Conservation (phyloP, 2,888 invertebrate species). For the Selenia dentaria region DNA sequence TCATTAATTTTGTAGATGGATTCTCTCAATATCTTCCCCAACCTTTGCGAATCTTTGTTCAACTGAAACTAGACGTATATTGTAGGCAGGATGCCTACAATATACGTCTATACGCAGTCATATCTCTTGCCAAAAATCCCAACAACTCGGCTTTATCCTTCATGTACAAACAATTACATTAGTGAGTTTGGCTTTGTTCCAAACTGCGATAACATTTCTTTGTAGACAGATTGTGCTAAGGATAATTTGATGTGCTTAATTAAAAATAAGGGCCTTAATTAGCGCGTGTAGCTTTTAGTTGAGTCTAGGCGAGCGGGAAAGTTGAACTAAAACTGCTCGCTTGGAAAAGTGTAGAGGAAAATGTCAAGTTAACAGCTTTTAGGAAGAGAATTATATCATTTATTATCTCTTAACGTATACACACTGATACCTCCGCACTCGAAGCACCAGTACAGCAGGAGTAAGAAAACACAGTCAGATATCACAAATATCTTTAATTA, state of each 20-base stretch:
- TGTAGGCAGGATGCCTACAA: background rate
- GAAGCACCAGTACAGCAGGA: too few species aligned
- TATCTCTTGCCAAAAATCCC: conserved; percentile 19
- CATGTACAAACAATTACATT: conserved; percentile 26
- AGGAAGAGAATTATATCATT: too few species aligned
- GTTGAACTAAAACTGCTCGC: conserved; percentile 3
- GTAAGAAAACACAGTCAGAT: too few species aligned
- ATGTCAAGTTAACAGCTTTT: too few species aligned
- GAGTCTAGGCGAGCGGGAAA: conserved; percentile 1
- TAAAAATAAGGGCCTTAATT: conserved; percentile 15
- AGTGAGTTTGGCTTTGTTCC: conserved; percentile 21
- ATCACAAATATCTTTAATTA: too few species aligned
- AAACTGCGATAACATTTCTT: conserved; percentile 12
- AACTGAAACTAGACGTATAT: too few species aligned
- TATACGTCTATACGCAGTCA: background rate
- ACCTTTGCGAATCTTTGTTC: too few species aligned
- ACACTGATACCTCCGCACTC: too few species aligned
- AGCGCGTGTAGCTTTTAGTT: conserved; percentile 5
- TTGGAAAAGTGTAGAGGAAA: background rate
- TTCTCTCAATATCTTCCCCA: too few species aligned
- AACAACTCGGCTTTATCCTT: conserved; percentile 7
- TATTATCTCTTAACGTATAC: too few species aligned
- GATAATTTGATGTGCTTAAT: conserved; percentile 21
- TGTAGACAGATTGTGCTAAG: conserved; percentile 9
- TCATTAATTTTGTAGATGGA: too few species aligned